Conservation (phyloP, 2,113 vertebrate species). For the Indri indri region DNA sequence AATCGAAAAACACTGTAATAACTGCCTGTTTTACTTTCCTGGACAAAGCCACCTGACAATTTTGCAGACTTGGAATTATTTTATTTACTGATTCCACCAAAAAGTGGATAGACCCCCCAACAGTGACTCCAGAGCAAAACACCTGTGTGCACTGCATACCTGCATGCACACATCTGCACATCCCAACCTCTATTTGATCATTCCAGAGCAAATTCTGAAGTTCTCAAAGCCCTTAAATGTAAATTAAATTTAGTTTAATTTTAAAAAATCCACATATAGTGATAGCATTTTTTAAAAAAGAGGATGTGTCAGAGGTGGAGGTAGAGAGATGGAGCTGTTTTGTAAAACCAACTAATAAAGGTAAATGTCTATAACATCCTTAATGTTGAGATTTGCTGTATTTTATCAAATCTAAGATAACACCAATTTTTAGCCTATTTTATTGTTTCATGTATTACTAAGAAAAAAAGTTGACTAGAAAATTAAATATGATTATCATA, state of each 20-base stretch:
- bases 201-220: neutral
- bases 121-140: neutral
- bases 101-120: neutral
- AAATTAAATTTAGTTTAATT: neutral
- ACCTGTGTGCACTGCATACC: neutral
- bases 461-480: neutral
- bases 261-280: neutral
- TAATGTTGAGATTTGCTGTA: neutral
- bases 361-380: neutral
- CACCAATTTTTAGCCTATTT: neutral
- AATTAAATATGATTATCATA: neutral
- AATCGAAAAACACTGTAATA: neutral
- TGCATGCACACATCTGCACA: accelerated
- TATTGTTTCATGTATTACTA: neutral
- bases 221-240: neutral
- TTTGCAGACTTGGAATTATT: neutral
- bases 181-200: neutral
- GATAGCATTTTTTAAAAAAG: neutral
- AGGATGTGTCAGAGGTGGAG: neutral
- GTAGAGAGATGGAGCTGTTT: neutral
- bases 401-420: neutral
- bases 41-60: neutral
- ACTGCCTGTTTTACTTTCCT: neutral
- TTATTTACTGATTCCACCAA: neutral
- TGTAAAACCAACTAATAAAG: neutral